Percentiles rank a stretch among this genome's conserved stretches.
Evolutionary conservation across 1,140 invertebrate species (phyloP).

Genomic region (Alviniconcha marisindica): DNA sequence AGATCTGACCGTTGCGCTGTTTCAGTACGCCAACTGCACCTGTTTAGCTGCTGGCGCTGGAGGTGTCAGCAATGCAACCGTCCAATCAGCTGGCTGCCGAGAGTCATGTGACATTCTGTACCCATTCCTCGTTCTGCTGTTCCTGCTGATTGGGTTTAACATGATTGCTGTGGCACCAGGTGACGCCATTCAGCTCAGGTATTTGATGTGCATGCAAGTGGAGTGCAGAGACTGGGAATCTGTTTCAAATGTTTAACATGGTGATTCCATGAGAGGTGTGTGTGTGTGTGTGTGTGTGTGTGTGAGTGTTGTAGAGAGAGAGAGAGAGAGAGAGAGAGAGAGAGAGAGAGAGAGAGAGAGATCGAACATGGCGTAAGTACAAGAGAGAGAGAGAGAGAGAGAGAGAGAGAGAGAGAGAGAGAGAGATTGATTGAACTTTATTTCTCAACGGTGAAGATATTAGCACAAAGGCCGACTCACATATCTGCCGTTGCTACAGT

Average conservation of each 20-base stretch:
- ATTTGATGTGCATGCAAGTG: background rate
- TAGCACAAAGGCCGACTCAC: too few species aligned
- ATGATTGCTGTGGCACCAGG: conserved; percentile 88
- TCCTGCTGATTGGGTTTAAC: conserved; percentile 85
- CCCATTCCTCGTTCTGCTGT: conserved; percentile 81
- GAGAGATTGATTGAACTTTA: too few species aligned
- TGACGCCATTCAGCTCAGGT: conserved; percentile 86
- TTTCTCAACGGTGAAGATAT: too few species aligned
- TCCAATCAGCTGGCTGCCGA: conserved; percentile 79
- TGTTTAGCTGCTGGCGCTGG: background rate
- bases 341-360: too few species aligned
- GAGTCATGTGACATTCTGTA: conserved; percentile 82
- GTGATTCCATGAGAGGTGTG: background rate
- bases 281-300: background rate
- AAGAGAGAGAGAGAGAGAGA: too few species aligned
- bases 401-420: too few species aligned
- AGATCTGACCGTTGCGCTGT: too few species aligned
- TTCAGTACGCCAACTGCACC: conserved; percentile 39
- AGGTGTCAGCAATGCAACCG: conserved; percentile 3
- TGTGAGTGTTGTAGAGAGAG: background rate
- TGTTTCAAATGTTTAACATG: background rate
- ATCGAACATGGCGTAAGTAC: too few species aligned
- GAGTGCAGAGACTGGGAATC: background rate
- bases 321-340: too few species aligned
- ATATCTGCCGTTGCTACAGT: too few species aligned